A percentile compares a stretch with the other conserved stretches of the same genome.
These are phyloP conservation scores for Lycocerus yunnanus DNA, from an alignment of 2,888 invertebrate species.

Conservation along the genomic window DNA sequence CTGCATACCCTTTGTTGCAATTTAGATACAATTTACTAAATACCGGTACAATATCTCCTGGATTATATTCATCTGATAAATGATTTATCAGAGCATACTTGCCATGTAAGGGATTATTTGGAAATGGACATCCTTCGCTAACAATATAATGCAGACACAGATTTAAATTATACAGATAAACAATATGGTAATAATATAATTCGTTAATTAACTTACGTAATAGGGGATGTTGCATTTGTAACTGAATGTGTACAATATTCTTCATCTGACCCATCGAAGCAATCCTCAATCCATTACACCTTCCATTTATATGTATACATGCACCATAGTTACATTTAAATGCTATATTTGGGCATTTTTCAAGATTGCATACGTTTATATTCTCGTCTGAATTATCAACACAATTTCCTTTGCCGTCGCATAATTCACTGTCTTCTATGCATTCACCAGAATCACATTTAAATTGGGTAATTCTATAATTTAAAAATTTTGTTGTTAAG, in stretches of 20 bases:
- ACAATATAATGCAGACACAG: too few species aligned
- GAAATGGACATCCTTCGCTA: conserved; percentile 27
- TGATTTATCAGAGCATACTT: not conserved
- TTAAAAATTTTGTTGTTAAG: not conserved
- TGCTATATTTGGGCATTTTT: conserved; percentile 27
- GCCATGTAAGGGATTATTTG: conserved; percentile 39
- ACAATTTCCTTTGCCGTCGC: conserved; percentile 56
- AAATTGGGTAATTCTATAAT: not conserved
- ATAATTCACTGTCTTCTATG: conserved; percentile 49
- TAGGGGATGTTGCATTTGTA: not conserved
- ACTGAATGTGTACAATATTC: not conserved
- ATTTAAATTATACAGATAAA: too few species aligned
- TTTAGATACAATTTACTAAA: not conserved
- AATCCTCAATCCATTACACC: conserved; percentile 58
- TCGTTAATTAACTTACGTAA: not conserved
- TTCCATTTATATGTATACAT: conserved; percentile 51
- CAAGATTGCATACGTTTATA: conserved; percentile 16
- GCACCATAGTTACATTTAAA: conserved; percentile 50
- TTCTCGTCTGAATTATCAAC: conserved; percentile 57
- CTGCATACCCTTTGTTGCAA: not conserved
- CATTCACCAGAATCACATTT: conserved; percentile 50
- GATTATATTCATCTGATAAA: not conserved
- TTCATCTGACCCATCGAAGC: conserved; percentile 47
- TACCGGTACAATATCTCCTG: not conserved
- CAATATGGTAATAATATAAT: too few species aligned